Evolutionary conservation across 1,140 invertebrate genomes (phyloP), one percentile per base, ranked within the genome.

Genomic region (Drosophila kikkawai): DNA sequence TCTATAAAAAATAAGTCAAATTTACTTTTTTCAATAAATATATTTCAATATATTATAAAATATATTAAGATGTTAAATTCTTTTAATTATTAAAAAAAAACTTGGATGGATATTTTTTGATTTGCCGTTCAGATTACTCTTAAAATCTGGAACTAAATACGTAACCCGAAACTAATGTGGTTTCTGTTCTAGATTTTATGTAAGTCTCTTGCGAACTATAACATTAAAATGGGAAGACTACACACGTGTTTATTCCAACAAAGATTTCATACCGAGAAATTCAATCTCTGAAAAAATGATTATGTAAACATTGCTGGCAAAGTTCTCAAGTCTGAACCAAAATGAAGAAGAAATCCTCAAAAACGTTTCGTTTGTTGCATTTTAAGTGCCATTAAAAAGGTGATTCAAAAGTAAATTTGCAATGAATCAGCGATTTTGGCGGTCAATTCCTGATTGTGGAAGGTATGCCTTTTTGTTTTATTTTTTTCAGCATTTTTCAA

Each of bases 361-460:
- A 51, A 66, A 48, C 36, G 66, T n/a, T 34, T 22, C 42, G n/a
- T 48, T 36, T 32, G 9, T 32, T 70, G 63, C 64, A 70, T 68
- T 70, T 67, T 42, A 68, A 67, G 47, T 69, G 37, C 19, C 22
- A 22, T 41, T 32, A 50, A 55, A 63, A 70, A 67, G 63, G 64
- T 70, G 39, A 70, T 68, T 70, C 63, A 70, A 70, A 69, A 67
- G 42, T 19, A 34, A 26, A 39, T 53, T 53, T 55, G 34, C 32
- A 29, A 15, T 70, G 67, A 70, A 32, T 70, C 67, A 70, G 63
- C 39, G 39, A 32, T 68, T 70, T 70, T 70, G 63, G 47, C 64
- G 67, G 63, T 68, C 67, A 68, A 44, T 29, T 44, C 22, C 61
- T 50, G 47, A 22, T 22, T 22, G 17, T 37, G 34, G 17, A 55